These are phyloP conservation scores for Drosophila kikkawai DNA, from an alignment of 1,140 invertebrate species.

Conservation along the genomic window DNA sequence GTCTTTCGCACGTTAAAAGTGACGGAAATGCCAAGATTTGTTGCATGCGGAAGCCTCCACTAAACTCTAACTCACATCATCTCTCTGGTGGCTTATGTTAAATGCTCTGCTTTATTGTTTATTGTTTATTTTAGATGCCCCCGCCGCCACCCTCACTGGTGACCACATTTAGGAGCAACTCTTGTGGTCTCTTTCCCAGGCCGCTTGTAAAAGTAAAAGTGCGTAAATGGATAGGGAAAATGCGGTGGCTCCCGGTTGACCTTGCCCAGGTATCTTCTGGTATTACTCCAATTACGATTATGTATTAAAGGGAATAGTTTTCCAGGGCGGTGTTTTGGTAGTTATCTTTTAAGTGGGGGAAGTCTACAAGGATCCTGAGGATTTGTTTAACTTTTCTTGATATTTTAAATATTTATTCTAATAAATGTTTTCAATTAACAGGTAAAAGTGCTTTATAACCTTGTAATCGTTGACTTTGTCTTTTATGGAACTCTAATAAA, in stretches of 20 bases:
- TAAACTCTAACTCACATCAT: conserved; percentile 13
- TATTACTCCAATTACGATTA: background rate
- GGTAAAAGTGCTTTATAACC: no score
- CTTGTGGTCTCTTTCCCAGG: conserved; percentile 1
- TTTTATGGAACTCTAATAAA: no score
- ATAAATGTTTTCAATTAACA: no score
- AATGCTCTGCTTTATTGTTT: conserved; percentile 60
- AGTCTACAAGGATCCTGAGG: no score
- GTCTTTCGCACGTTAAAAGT: conserved; percentile 74
- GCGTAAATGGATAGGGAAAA: conserved; percentile 22
- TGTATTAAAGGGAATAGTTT: background rate
- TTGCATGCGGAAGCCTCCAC: conserved; percentile 73
- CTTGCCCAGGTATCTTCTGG: conserved; percentile 1
- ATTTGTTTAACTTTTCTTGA: background rate
- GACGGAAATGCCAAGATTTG: conserved; percentile 77
- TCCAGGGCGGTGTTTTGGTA: background rate
- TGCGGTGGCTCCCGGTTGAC: conserved; percentile 14
- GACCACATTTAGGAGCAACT: conserved; percentile 18
- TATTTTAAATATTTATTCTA: background rate
- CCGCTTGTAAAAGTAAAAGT: conserved; percentile 13
- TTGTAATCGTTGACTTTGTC: no score
- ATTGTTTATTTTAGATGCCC: conserved; percentile 32
- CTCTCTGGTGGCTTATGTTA: conserved; percentile 47
- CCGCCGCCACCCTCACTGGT: conserved; percentile 2
- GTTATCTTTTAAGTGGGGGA: background rate